Evolutionary conservation across 2,797 vertebrate species (phyloP), one percentile per base, ranked within the genome.

Genomic region (Gymnopithys bicolor): DNA sequence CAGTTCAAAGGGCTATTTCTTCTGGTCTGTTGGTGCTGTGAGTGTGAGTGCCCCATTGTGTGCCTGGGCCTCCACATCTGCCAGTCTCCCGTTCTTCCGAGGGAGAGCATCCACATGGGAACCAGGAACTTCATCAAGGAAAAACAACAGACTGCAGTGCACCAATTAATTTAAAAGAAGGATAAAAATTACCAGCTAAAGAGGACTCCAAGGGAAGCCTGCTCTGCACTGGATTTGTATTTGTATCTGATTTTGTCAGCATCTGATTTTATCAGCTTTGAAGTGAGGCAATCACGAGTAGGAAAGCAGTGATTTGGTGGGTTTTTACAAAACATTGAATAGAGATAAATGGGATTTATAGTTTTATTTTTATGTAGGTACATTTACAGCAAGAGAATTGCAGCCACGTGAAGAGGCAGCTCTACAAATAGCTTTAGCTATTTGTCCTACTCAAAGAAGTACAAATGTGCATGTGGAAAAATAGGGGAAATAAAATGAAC

Each of bases 1-100:
- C 64, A 63, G 81, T 92, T 97, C 93, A 97, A 98, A 98, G 92
- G 84, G 69, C 63, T 35, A 60, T 94, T 96, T 76, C 92, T 97
- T 97, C 94, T 97, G 97, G 39, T 96, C 96, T 70, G 74, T 30
- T 91, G 89, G 39, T 92, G 91, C 91, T 84, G 68, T 43, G 70
- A 92, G 93, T 82, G 74, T 77, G 60, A 79, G 77, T 82, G 82
- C 88, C 80, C 91, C 84, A 94, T 93, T 96, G 96, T 96, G 93
- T 32, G 67, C 63, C 80, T 39, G 74, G 74, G 88, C 63, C 91
- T 21, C 84, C 95, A 93, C 96, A 97, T 97, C 96, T 97, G 97
- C 86, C 90, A 90, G 93, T 56, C 86, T 83, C 64, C 7, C 12
- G 14, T 56, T 19, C 63, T 53, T 55, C 32, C 4, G 22, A 19